A percentile compares a stretch with the other conserved stretches of the same genome.
These are phyloP conservation scores for Xenopus laevis DNA, from an alignment of 2,113 vertebrate genomes.

Conservation along the genomic window DNA sequence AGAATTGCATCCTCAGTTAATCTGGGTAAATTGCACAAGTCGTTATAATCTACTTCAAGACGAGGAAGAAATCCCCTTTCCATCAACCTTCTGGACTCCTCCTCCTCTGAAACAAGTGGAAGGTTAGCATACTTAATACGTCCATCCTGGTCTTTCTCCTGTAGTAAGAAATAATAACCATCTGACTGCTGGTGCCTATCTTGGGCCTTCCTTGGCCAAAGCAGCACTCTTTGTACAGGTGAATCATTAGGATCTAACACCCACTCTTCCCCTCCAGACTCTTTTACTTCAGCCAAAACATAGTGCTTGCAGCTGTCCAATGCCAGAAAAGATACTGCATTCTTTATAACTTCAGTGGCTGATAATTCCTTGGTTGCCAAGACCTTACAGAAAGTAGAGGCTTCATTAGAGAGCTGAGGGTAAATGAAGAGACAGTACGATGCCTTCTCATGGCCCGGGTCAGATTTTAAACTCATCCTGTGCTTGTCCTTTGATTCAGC, in stretches of 20 bases:
- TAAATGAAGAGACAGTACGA: slow-evolving; percentile 77
- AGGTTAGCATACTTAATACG: slow-evolving; percentile 80
- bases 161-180: slow-evolving; percentile 84
- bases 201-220: slow-evolving; percentile 79
- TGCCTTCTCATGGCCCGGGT: slow-evolving; percentile 58
- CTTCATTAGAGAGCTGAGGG: slow-evolving; percentile 64
- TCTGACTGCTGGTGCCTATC: slow-evolving; percentile 69
- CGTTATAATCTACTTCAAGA: slow-evolving; percentile 74
- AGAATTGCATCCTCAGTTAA: slow-evolving; percentile 75
- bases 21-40: slow-evolving; percentile 80
- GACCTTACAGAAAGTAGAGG: slow-evolving; percentile 68
- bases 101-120: slow-evolving; percentile 69
- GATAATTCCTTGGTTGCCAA: slow-evolving; percentile 70
- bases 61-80: slow-evolving; percentile 89
- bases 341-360: slow-evolving; percentile 66
- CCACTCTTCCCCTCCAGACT: slow-evolving; percentile 68
- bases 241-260: slow-evolving; percentile 68
- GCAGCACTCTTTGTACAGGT: slow-evolving; percentile 72
- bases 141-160: slow-evolving; percentile 78
- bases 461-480: slow-evolving; percentile 81
- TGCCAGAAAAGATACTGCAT: slow-evolving; percentile 63
- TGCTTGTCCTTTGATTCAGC: slow-evolving; percentile 59
- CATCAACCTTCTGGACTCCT: slow-evolving; percentile 71
- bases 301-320: slow-evolving; percentile 68
- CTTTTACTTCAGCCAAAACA: slow-evolving; percentile 78